phyloP scores from a whole-genome alignment of 1,140 invertebrate genomes.

The Aphidius gifuensis region DNA sequence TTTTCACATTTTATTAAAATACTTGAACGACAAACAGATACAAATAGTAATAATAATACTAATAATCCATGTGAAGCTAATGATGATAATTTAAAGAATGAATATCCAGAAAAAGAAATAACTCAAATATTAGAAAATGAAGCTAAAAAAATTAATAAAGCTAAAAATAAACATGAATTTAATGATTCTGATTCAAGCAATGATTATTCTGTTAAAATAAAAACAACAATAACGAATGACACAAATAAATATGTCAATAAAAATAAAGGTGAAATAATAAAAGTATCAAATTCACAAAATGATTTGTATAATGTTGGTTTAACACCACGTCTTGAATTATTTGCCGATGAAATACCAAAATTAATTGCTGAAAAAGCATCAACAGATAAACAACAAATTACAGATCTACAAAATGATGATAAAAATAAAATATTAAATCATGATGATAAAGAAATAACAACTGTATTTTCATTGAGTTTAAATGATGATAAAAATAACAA shows the following conservation, averaged over 20 bases:
- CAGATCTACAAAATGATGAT: not conserved
- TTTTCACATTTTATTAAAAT: constrained; percentile 51
- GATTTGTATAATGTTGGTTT: constrained; percentile 48
- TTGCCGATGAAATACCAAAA: constrained; percentile 51
- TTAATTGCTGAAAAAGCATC: constrained; percentile 42
- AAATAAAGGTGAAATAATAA: constrained; percentile 25
- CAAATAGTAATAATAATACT: constrained; percentile 26
- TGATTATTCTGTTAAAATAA: constrained; percentile 13
- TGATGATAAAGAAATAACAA: not conserved
- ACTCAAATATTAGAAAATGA: constrained; percentile 41
- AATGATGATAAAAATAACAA: no score
- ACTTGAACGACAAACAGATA: constrained; percentile 41
- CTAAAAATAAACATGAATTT: constrained; percentile 28
- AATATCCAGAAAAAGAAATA: constrained; percentile 47
- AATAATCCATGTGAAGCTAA: not conserved
- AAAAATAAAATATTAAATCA: not conserved
- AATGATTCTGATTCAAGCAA: constrained; percentile 28
- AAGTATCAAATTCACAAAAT: constrained; percentile 35
- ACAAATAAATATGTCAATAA: not conserved
- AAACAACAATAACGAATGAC: not conserved
- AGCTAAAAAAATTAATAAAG: constrained; percentile 21
- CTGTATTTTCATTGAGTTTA: no score
- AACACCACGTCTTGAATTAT: constrained; percentile 48
- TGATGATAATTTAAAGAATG: not conserved
- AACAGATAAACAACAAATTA: not conserved